These are phyloP conservation scores for Rhinichthys osculus DNA, from an alignment of 2,797 vertebrate genomes.

Conservation along the genomic window DNA sequence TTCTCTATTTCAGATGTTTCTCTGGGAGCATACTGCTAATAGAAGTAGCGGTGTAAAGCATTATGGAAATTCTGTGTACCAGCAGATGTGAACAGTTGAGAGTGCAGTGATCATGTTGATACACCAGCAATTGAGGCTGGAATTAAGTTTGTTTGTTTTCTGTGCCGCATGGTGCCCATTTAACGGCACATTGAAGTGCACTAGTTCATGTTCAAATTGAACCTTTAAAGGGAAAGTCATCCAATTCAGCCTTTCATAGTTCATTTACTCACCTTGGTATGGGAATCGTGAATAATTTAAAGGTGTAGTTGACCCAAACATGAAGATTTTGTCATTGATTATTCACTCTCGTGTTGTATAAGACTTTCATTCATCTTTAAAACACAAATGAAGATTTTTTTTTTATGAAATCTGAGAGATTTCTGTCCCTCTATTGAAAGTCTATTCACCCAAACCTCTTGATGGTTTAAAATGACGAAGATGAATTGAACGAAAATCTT, in stretches of 20 bases:
- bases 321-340: background rate
- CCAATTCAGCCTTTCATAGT: background rate
- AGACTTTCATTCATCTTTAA: background rate
- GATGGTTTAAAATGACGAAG: background rate
- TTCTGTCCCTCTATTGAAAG: background rate
- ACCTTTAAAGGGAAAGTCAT: background rate
- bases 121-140: slow-evolving; percentile 17
- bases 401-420: background rate
- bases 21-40: slow-evolving; percentile 14
- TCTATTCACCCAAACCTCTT: background rate
- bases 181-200: background rate
- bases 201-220: slow-evolving; percentile 1
- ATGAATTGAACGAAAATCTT: background rate
- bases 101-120: slow-evolving; percentile 30
- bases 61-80: slow-evolving; percentile 31
- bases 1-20: slow-evolving; percentile 26
- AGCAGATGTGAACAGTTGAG: slow-evolving; percentile 21
- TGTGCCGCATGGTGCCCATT: slow-evolving; percentile 3
- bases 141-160: slow-evolving; percentile 44
- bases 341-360: background rate
- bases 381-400: background rate
- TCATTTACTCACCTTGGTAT: background rate
- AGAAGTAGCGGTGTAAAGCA: slow-evolving; percentile 4
- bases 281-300: background rate
- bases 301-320: background rate